A percentile compares a stretch with the other conserved stretches of the same genome.
Evolutionary conservation across 2,113 vertebrate species (phyloP).

Genomic region (Eublepharis macularius): DNA sequence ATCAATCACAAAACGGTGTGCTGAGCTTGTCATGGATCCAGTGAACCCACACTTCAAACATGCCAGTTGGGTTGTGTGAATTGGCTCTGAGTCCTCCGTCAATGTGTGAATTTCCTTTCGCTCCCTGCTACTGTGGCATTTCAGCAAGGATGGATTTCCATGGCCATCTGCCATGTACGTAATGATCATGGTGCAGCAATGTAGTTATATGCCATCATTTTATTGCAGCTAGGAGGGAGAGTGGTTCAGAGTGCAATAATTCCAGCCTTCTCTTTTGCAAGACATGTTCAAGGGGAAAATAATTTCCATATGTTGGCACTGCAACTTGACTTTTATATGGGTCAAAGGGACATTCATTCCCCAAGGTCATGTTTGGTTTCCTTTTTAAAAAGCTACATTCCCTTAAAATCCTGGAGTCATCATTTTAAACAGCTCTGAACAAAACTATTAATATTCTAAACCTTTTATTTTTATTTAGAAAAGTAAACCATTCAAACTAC

Average conservation of each 20-base stretch:
- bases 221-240: constrained; percentile 16
- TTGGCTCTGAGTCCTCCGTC: not conserved
- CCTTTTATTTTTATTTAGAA: constrained; percentile 48
- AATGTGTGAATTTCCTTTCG: constrained; percentile 14
- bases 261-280: constrained; percentile 52
- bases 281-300: constrained; percentile 62
- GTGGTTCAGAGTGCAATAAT: constrained; percentile 38
- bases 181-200: not conserved
- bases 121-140: constrained; percentile 27
- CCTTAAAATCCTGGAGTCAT: constrained; percentile 37
- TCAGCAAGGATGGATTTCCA: not conserved
- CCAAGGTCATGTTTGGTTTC: constrained; percentile 20
- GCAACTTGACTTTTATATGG: constrained; percentile 61
- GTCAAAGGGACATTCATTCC: constrained; percentile 55
- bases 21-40: not conserved
- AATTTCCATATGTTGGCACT: constrained; percentile 67
- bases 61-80: constrained; percentile 1
- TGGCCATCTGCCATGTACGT: constrained; percentile 20
- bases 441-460: constrained; percentile 9
- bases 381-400: not conserved
- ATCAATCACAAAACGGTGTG: not conserved
- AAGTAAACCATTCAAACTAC: constrained; percentile 28
- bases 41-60: not conserved
- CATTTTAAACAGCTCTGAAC: constrained; percentile 21
- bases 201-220: constrained; percentile 43